Percentiles rank a stretch among this genome's conserved stretches.
phyloP scores from a whole-genome alignment of 2,888 invertebrate species.

The Xanthorhoe spadicearia region DNA sequence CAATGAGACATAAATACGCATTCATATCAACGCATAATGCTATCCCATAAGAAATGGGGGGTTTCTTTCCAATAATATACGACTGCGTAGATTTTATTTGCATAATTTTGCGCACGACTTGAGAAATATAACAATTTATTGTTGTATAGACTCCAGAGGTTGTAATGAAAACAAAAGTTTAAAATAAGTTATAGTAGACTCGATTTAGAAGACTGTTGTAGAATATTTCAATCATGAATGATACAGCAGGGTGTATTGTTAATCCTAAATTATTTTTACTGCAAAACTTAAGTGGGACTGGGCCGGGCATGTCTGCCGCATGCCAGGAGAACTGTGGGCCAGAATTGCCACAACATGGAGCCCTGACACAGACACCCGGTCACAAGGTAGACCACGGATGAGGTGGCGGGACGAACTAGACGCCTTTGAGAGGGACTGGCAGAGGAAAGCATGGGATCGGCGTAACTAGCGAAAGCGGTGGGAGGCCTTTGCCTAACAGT shows the following conservation, averaged over 20 bases:
- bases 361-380: no score
- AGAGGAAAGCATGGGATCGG: no score
- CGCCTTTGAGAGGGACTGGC: no score
- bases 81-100: conserved; percentile 52
- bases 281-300: no score
- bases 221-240: neutral
- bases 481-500: no score
- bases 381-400: no score
- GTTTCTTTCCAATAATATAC: conserved; percentile 71
- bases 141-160: conserved; percentile 16
- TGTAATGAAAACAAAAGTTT: conserved; percentile 22
- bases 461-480: no score
- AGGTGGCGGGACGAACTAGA: no score
- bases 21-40: conserved; percentile 75
- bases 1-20: conserved; percentile 79
- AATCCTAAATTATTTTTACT: neutral
- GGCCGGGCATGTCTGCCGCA: no score
- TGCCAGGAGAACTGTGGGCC: no score
- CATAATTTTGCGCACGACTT: conserved; percentile 57
- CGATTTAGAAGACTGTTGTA: neutral
- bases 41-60: conserved; percentile 64
- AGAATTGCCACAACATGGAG: no score
- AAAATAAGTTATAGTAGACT: neutral
- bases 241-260: neutral
- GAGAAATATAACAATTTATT: conserved; percentile 35